Evolutionary conservation across 2,888 invertebrate species (phyloP).

Genomic region (Pinctada fucata): DNA sequence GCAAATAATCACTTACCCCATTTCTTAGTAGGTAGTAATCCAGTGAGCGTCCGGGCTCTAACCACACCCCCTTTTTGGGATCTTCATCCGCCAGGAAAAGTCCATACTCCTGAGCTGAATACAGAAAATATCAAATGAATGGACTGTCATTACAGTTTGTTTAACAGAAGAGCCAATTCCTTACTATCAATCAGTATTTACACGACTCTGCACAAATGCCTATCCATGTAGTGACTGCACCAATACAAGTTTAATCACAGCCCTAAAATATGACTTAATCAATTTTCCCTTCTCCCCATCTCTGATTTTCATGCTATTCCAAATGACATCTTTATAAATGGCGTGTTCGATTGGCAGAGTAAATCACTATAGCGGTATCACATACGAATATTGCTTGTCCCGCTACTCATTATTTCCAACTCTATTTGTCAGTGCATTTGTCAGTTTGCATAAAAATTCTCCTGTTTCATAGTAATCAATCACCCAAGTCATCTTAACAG

Average conservation of each 20-base stretch:
- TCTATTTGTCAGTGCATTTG: neutral
- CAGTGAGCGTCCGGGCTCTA: slow-evolving; percentile 94
- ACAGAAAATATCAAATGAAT: neutral
- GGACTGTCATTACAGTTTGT: too few relatives aligned
- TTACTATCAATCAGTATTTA: too few relatives aligned
- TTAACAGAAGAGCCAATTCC: too few relatives aligned
- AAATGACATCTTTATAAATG: neutral
- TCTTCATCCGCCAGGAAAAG: slow-evolving; percentile 98
- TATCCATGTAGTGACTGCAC: too few relatives aligned
- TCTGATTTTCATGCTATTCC: neutral
- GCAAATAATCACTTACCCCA: slow-evolving; percentile 79
- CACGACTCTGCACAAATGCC: too few relatives aligned
- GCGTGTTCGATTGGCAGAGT: neutral
- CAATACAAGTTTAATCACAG: neutral
- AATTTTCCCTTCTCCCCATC: neutral
- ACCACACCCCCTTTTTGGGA: slow-evolving; percentile 94
- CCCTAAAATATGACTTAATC: slow-evolving; percentile 1
- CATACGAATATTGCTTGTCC: neutral
- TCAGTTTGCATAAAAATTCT: neutral
- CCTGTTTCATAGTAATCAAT: slow-evolving; percentile 1
- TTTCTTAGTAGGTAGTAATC: slow-evolving; percentile 98
- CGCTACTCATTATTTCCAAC: slow-evolving; percentile 1
- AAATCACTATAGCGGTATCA: neutral
- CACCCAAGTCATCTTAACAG: neutral
- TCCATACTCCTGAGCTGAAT: slow-evolving; percentile 86